Percentiles rank a stretch among this genome's conserved stretches.
phyloP scores from a whole-genome alignment of 2,797 vertebrate species.

The Brachyalestes nurse region DNA sequence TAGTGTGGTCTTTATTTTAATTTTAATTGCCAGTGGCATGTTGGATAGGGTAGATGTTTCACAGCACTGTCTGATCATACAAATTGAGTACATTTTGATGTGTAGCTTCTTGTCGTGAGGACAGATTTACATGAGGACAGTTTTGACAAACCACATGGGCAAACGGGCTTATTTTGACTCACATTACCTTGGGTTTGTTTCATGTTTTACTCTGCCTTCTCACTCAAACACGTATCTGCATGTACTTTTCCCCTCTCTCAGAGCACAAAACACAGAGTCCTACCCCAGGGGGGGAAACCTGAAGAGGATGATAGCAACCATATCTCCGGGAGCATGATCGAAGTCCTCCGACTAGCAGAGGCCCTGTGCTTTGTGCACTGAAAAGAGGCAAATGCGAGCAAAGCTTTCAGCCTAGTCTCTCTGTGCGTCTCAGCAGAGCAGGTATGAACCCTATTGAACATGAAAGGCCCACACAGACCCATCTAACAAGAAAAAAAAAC shows the following conservation, averaged over 20 bases:
- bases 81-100: slow-evolving; percentile 41
- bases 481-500: slow-evolving; percentile 41
- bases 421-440: slow-evolving; percentile 75
- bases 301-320: slow-evolving; percentile 65
- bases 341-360: slow-evolving; percentile 58
- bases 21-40: background rate
- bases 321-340: slow-evolving; percentile 59
- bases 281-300: slow-evolving; percentile 58
- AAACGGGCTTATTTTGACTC: slow-evolving; percentile 79
- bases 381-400: slow-evolving; percentile 81
- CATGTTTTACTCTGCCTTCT: slow-evolving; percentile 83
- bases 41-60: background rate
- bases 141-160: slow-evolving; percentile 54
- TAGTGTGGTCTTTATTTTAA: background rate
- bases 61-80: slow-evolving; percentile 23
- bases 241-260: slow-evolving; percentile 78
- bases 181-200: slow-evolving; percentile 60
- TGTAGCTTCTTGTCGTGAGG: slow-evolving; percentile 16
- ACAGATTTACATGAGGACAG: slow-evolving; percentile 30
- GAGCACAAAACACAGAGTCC: slow-evolving; percentile 79
- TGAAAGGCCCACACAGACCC: slow-evolving; percentile 73
- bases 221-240: slow-evolving; percentile 75
- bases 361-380: slow-evolving; percentile 81
- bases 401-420: slow-evolving; percentile 72
- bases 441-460: slow-evolving; percentile 89